Base-by-base conservation (phyloP, 2,797 vertebrate species). In the Sebastes paucispinis region DNA sequence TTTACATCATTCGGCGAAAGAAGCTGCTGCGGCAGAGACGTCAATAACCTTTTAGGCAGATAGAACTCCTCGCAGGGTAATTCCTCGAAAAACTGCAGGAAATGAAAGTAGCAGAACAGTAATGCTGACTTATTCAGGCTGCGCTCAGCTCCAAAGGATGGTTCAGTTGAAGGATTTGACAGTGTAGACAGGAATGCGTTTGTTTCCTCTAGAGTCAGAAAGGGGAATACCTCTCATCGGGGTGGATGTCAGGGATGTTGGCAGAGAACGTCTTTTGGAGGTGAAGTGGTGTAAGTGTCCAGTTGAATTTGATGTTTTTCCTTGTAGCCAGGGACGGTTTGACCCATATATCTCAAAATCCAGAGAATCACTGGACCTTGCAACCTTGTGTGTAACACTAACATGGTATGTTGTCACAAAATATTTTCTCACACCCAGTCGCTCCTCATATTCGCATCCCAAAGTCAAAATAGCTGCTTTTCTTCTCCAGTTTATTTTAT, bases 11-110 rank as follows among this genome's bases (percentile, higher is more conserved):
- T 69, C 22, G 4, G 29, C 14, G 60, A 77, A 66, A 79, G 58
- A 57, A 55, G 57, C 43, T 2, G 65, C 9, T 11, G 55, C 60
- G 24, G 58, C 63, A 12, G 65, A 75, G 68, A 77, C 13, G 20
- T 65, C 27, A 12, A 81, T 87, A 77, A 79, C 82, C 74, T 81
- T 58, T 68, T 24, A 60, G 59, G 73, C 64, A 24, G 75, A 69
- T 31, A 58, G 25, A 75, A 67, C 16, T 27, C 43, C 47, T 65
- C 20, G 4, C 58, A 2, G 34, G n/a, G 13, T 75, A 54, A 88
- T 79, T 72, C 80, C 74, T 60, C 22, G 22, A 32, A 73, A 78
- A 82, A 71, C 66, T 12, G 63, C 81, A 88, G 88, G 83, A 90
- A 89, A 87, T 87, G 11, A 81, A 83, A 79, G 22, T 5, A n/a